Evolutionary conservation across 2,888 invertebrate genomes (phyloP).

Genomic region (Gari tellinella): DNA sequence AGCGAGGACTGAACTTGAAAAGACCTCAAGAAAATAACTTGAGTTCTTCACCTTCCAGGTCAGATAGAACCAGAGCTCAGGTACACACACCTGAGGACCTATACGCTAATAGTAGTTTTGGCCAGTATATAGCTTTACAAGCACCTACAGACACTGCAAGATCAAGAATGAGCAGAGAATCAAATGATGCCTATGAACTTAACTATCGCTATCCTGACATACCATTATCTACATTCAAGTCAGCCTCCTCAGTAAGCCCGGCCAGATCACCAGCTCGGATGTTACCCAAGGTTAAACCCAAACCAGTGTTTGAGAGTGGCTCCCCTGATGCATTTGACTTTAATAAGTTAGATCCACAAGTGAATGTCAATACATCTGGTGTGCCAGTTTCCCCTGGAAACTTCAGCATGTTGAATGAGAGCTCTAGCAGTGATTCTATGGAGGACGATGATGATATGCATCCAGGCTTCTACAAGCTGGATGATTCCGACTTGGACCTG

Average conservation of each 20-base stretch:
- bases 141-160: constrained; percentile 36
- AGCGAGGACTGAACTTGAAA: constrained; percentile 45
- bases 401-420: constrained; percentile 71
- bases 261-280: constrained; percentile 15
- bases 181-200: constrained; percentile 58
- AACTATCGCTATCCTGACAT: constrained; percentile 56
- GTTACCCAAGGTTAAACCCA: constrained; percentile 51
- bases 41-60: constrained; percentile 30
- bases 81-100: constrained; percentile 52
- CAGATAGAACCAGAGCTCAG: constrained; percentile 38
- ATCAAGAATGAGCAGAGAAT: constrained; percentile 50
- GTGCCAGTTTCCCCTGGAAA: constrained; percentile 54
- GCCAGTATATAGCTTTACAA: constrained; percentile 49
- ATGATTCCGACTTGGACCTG: constrained; percentile 71
- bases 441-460: constrained; percentile 42
- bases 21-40: constrained; percentile 44
- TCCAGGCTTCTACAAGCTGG: constrained; percentile 60
- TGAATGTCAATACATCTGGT: constrained; percentile 7
- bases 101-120: constrained; percentile 41
- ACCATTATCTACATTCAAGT: constrained; percentile 54
- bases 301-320: constrained; percentile 49
- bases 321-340: constrained; percentile 58
- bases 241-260: constrained; percentile 27
- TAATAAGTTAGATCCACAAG: constrained; percentile 35
- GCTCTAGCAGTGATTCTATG: constrained; percentile 73